These are phyloP conservation scores for Parnassius smintheus DNA, from an alignment of 2,888 invertebrate genomes.

Conservation along the genomic window DNA sequence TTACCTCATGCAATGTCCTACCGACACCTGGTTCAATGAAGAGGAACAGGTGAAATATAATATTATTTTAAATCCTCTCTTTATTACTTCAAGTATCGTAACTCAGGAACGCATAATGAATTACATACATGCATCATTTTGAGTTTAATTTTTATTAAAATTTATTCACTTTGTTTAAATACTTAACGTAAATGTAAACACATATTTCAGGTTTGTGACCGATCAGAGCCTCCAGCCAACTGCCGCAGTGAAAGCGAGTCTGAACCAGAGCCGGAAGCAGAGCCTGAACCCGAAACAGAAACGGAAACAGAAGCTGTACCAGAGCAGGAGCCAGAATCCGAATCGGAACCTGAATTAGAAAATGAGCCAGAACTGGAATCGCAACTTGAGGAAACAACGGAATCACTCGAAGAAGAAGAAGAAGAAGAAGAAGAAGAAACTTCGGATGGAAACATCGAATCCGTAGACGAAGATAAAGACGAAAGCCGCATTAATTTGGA, in stretches of 20 bases:
- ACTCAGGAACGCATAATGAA: too few species aligned
- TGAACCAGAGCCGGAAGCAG: slow-evolving; percentile 34
- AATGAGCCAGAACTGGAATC: slow-evolving; percentile 52
- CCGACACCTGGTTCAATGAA: slow-evolving; percentile 70
- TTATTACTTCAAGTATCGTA: too few species aligned
- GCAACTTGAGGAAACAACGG: slow-evolving; percentile 35
- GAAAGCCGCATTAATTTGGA: neutral
- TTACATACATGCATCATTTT: too few species aligned
- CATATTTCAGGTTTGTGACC: slow-evolving; percentile 59
- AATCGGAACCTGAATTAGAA: slow-evolving; percentile 58
- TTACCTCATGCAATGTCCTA: slow-evolving; percentile 69
- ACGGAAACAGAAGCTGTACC: slow-evolving; percentile 41
- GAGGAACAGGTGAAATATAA: slow-evolving; percentile 54
- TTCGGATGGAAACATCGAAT: slow-evolving; percentile 5
- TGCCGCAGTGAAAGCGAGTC: slow-evolving; percentile 53
- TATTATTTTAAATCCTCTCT: neutral
- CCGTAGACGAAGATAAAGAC: slow-evolving; percentile 5
- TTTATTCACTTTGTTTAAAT: too few species aligned
- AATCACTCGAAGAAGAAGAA: slow-evolving; percentile 32
- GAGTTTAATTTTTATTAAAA: too few species aligned
- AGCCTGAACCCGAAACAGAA: slow-evolving; percentile 55
- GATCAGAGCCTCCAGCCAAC: slow-evolving; percentile 49
- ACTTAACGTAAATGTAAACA: too few species aligned
- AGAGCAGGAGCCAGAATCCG: slow-evolving; percentile 36
- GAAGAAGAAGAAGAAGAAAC: slow-evolving; percentile 24